Conservation (phyloP, 2,888 invertebrate species). For the Venusia cambrica region DNA sequence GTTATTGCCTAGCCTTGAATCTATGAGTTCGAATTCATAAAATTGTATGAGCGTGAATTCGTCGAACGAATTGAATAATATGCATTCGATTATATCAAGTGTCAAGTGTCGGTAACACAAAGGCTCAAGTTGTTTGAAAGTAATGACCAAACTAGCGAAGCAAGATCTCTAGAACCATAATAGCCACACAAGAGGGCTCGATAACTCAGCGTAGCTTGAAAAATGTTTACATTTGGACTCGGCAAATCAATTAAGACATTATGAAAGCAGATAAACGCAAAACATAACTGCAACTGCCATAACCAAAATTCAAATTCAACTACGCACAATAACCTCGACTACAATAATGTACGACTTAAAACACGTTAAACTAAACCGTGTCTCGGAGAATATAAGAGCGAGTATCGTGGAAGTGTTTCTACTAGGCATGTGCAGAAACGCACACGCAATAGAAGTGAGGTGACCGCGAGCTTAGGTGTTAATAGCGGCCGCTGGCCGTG, state of each 20-base stretch:
- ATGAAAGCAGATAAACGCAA: slow-evolving; percentile 39
- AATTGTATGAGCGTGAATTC: slow-evolving; percentile 27
- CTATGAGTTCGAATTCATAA: no score
- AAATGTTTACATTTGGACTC: slow-evolving; percentile 31
- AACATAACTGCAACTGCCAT: slow-evolving; percentile 38
- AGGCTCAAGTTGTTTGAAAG: slow-evolving; percentile 24
- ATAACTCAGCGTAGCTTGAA: slow-evolving; percentile 6
- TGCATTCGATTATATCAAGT: slow-evolving; percentile 26
- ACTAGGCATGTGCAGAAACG: slow-evolving; percentile 45
- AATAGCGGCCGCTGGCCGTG: slow-evolving; percentile 56
- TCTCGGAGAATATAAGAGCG: slow-evolving; percentile 34
- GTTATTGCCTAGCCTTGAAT: no score
- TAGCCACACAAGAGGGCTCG: slow-evolving; percentile 10
- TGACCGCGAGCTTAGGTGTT: slow-evolving; percentile 60
- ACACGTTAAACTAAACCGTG: slow-evolving; percentile 26
- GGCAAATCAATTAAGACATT: slow-evolving; percentile 30
- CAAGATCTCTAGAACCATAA: no score
- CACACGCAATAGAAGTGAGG: slow-evolving; percentile 39
- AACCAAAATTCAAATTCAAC: slow-evolving; percentile 39
- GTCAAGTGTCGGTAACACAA: slow-evolving; percentile 28
- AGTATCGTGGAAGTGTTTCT: slow-evolving; percentile 30
- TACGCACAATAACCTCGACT: slow-evolving; percentile 23
- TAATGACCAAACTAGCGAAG: slow-evolving; percentile 4
- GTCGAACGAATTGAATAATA: slow-evolving; percentile 30
- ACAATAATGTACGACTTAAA: no score